A percentile compares a stretch with the other conserved stretches of the same genome.
Evolutionary conservation across 2,113 vertebrate species (phyloP).

Genomic region (Mustelus asterias): DNA sequence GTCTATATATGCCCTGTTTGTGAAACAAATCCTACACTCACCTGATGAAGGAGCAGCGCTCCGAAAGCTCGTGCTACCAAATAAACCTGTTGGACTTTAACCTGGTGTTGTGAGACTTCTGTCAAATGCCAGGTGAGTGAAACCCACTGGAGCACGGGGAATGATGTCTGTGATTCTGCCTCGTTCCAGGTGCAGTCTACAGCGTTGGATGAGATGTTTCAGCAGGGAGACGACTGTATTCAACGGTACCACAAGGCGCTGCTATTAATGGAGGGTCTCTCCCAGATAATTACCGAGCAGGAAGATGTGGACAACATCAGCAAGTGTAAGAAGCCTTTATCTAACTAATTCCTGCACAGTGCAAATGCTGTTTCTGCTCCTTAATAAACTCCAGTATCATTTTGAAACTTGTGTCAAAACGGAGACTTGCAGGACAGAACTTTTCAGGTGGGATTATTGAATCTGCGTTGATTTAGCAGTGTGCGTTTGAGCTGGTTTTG

Average conservation of each 20-base stretch:
- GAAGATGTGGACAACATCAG: conserved; percentile 72
- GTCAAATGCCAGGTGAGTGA: not conserved
- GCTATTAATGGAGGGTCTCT: conserved; percentile 82
- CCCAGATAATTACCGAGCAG: conserved; percentile 70
- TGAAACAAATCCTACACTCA: too few species aligned
- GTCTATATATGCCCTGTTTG: too few species aligned
- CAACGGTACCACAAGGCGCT: conserved; percentile 86
- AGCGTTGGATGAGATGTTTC: conserved; percentile 91
- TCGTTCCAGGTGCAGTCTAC: conserved; percentile 74
- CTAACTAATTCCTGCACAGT: not conserved
- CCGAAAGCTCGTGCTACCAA: too few species aligned
- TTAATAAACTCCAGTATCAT: not conserved
- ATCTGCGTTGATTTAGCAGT: not conserved
- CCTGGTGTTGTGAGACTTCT: too few species aligned
- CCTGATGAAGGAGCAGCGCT: too few species aligned
- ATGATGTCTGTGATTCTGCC: conserved; percentile 14
- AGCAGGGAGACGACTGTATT: conserved; percentile 66
- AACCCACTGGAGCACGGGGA: not conserved
- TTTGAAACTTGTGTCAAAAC: not conserved
- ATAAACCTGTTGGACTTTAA: too few species aligned
- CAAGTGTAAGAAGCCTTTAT: conserved; percentile 66
- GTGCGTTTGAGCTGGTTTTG: not conserved
- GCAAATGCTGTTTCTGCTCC: not conserved
- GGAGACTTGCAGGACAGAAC: not conserved
- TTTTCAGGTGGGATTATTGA: not conserved